phyloP scores from a whole-genome alignment of 2,113 vertebrate species.

The Peucedramus taeniatus region DNA sequence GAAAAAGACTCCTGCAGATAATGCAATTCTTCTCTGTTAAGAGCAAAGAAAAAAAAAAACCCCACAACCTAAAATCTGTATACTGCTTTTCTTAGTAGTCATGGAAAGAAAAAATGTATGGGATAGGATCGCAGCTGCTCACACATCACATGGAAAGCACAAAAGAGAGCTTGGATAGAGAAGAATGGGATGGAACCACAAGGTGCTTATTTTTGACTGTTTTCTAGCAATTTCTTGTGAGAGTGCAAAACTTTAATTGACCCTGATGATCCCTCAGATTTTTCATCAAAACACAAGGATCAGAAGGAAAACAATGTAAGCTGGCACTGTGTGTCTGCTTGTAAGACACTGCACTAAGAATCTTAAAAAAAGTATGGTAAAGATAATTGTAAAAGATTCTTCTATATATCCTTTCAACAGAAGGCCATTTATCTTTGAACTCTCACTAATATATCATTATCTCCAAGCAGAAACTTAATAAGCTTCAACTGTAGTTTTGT shows the following conservation, averaged over 20 bases:
- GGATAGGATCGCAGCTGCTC: background rate
- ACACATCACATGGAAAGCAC: background rate
- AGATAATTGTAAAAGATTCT: background rate
- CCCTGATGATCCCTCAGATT: background rate
- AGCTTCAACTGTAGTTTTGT: conserved; percentile 42
- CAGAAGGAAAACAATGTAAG: background rate
- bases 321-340: background rate
- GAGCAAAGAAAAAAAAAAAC: background rate
- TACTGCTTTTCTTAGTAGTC: background rate
- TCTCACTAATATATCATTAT: conserved; percentile 34
- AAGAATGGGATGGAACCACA: background rate
- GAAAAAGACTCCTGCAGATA: background rate
- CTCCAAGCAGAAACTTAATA: conserved; percentile 45
- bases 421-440: conserved; percentile 24
- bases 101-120: background rate
- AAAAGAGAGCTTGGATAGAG: background rate
- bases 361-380: background rate
- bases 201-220: background rate
- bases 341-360: background rate
- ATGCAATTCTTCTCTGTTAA: background rate
- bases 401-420: background rate
- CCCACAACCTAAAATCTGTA: background rate
- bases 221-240: background rate
- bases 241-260: background rate
- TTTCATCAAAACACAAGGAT: background rate